These are phyloP conservation scores for Styela clava DNA, from an alignment of 23 tunicate species.

Conservation along the genomic window DNA sequence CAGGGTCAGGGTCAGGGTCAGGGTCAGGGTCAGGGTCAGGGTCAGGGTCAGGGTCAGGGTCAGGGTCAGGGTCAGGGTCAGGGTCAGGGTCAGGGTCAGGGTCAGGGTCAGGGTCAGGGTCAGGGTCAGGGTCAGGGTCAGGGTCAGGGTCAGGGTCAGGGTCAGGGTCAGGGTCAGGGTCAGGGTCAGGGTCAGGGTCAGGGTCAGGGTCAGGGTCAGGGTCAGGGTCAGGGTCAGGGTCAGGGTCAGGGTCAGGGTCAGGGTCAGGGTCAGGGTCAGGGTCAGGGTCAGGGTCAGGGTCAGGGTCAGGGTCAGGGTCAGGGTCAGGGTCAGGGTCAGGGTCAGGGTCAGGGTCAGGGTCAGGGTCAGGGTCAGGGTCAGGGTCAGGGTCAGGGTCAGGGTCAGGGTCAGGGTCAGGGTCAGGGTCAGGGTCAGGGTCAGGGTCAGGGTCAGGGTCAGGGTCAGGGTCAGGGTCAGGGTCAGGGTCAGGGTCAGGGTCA, in stretches of 20 bases:
- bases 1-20: constrained; percentile 28
- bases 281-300: constrained; percentile 82
- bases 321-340: constrained; percentile 72
- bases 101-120: constrained; percentile 15
- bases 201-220: constrained; percentile 74
- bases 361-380: constrained; percentile 76
- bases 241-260: constrained; percentile 88
- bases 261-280: constrained; percentile 90
- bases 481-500: constrained; percentile 62
- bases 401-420: constrained; percentile 80
- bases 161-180: constrained; percentile 52
- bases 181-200: constrained; percentile 7
- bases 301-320: constrained; percentile 75
- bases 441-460: constrained; percentile 73
- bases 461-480: constrained; percentile 80
- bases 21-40: constrained; percentile 27
- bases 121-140: constrained; percentile 13
- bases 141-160: constrained; percentile 71
- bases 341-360: constrained; percentile 74
- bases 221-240: constrained; percentile 83
- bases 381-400: constrained; percentile 82
- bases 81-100: constrained; percentile 15
- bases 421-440: constrained; percentile 73
- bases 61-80: constrained; percentile 12
- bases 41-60: constrained; percentile 18